Evolutionary conservation across 2,113 vertebrate genomes (phyloP), one percentile per base, ranked within the genome.

Genomic region (Trogon surrucura): DNA sequence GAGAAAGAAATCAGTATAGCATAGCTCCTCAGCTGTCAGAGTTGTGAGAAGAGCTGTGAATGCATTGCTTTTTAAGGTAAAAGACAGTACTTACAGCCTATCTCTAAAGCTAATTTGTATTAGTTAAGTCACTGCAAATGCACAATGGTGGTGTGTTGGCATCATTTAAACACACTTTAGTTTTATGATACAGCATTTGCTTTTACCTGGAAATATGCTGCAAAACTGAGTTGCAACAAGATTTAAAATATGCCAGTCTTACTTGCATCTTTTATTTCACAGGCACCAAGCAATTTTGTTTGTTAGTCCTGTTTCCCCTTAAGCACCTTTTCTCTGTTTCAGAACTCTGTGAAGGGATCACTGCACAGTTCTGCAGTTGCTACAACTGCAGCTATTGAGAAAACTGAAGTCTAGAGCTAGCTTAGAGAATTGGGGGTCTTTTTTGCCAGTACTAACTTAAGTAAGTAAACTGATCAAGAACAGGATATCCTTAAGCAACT

Each of bases 111-210:
- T 12, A 17, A 51, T 44, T 66, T 73, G 10, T 60, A 13, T 41
- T 41, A 41, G 22, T 65, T 45, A 54, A 27, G 48, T 30, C 48
- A 36, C 30, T 81, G 45, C 44, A 69, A 87, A 38, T 32, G 22
- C n/a, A 87, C 38, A 56, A 41, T 15, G 53, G 32, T 12, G 7
- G 20, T 57, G 30, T 30, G 65, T 53, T 81, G 56, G 6, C 66
- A 51, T 34, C 0, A 0, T n/a, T 86, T 27, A 78, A 88, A 51
- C 4, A 29, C 11, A 22, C 10, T 27, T 32, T 11, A 3, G 2
- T 70, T 61, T 78, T 57, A 48, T 19, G 5, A 88, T 22, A 70
- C 41, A 57, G 9, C 26, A 61, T 18, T 41, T 80, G 41, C 38
- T 64, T 93, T 70, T 65, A 69, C 5, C 7, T 51, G 36, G 12